phyloP scores from a whole-genome alignment of 2,113 vertebrate species.

The Piprites chloris region DNA sequence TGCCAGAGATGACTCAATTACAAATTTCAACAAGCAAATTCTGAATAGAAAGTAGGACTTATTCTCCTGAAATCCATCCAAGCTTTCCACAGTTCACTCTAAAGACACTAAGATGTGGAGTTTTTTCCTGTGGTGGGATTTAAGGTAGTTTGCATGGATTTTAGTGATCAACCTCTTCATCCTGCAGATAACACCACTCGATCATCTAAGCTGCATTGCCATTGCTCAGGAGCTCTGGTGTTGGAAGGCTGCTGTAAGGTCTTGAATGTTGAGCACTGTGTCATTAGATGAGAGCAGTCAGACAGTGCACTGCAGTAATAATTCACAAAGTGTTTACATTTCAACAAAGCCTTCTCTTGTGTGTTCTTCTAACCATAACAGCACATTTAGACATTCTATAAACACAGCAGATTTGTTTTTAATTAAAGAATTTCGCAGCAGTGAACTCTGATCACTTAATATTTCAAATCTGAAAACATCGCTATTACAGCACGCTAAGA shows the following conservation, averaged over 20 bases:
- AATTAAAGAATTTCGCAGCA: slow-evolving; percentile 57
- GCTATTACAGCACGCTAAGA: not conserved
- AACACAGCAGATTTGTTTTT: slow-evolving; percentile 57
- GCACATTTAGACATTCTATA: slow-evolving; percentile 41
- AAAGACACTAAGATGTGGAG: not conserved
- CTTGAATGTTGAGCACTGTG: slow-evolving; percentile 6
- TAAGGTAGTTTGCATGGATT: not conserved
- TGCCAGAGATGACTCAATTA: not conserved
- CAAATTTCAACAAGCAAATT: not conserved
- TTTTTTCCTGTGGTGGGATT: not conserved
- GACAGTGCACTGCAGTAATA: slow-evolving; percentile 11
- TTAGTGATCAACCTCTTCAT: not conserved
- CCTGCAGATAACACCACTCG: not conserved
- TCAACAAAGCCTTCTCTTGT: slow-evolving; percentile 50
- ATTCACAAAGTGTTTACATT: slow-evolving; percentile 60
- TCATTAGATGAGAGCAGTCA: slow-evolving; percentile 30
- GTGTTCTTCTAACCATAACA: slow-evolving; percentile 44
- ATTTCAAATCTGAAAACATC: not conserved
- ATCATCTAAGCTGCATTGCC: not conserved
- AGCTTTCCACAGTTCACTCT: not conserved
- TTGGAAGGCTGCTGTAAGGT: too few relatives aligned
- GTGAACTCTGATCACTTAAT: slow-evolving; percentile 40
- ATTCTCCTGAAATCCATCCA: not conserved
- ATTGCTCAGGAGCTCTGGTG: not conserved
- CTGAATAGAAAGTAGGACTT: not conserved